Evolutionary conservation across 92 coral and sea anemone genomes (phyloP).

Genomic region (Muricea muricata): DNA sequence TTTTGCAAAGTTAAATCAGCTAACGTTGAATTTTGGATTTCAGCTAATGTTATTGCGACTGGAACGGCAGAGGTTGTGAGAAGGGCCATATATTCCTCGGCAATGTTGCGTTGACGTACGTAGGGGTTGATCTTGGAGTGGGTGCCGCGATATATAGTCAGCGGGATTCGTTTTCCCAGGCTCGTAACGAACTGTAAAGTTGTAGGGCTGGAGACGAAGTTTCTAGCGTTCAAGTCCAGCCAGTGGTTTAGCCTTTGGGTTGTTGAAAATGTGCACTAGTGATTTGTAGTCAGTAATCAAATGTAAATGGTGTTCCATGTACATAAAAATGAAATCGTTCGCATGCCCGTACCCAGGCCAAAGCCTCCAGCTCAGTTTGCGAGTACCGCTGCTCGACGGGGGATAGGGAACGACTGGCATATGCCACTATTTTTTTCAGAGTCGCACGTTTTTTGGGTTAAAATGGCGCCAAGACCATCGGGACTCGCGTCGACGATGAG

Average conservation of each 20-base stretch:
- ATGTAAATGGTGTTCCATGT: conserved; percentile 41
- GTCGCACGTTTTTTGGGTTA: conserved; percentile 40
- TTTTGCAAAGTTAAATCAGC: conserved; percentile 15
- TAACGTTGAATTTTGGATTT: conserved; percentile 43
- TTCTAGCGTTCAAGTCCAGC: conserved; percentile 47
- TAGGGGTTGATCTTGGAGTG: conserved; percentile 42
- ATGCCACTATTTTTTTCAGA: conserved; percentile 45
- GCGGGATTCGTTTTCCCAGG: conserved; percentile 48
- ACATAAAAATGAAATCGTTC: conserved; percentile 52
- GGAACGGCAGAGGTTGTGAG: conserved; percentile 48
- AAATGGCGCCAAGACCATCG: conserved; percentile 47
- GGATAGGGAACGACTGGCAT: conserved; percentile 51
- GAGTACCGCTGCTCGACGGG: conserved; percentile 56
- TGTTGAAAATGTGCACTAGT: conserved; percentile 35
- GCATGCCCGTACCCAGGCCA: conserved; percentile 55
- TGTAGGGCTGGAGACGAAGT: conserved; percentile 41
- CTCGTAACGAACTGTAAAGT: conserved; percentile 15
- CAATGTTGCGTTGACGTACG: conserved; percentile 52
- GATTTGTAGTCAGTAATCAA: conserved; percentile 40
- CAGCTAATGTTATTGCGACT: conserved; percentile 46
- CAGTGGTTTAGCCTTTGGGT: conserved; percentile 45
- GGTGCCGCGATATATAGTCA: conserved; percentile 45
- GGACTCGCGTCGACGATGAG: conserved; percentile 52
- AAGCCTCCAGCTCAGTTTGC: conserved; percentile 61
- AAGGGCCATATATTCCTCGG: conserved; percentile 47